Base-by-base conservation (phyloP, 2,888 invertebrate genomes). In the Synanthedon vespiformis region DNA sequence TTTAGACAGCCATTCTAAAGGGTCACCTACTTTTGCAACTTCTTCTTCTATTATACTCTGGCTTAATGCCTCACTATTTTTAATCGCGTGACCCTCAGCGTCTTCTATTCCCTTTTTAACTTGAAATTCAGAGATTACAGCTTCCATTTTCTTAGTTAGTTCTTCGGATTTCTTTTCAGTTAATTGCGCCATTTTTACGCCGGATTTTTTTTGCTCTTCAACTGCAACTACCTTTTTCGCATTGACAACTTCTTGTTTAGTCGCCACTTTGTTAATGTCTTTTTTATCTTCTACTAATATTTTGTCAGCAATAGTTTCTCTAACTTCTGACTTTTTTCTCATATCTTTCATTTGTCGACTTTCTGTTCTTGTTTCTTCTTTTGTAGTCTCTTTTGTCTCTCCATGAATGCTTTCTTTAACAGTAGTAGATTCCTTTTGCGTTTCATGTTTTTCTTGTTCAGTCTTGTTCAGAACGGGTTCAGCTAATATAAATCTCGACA, bases 71-170 rank as follows among this genome's bases (percentile, higher is more conserved):
- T 75, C 67, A 53, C 69, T 68, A 40, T 59, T 63, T 50, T 64
- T 62, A 54, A 65, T 54, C 47, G 55, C 49, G 48, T 55, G 55
- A 13, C 58, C 59, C 10, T 58, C 58, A 50, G 47, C 16, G 52
- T 64, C 67, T 57, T 75, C 78, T 48, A 70, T 68, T 2, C 73
- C 74, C 10, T 78, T 64, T 59, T 79, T 77, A 6, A 63, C 70
- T 59, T 84, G 72, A 58, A 85, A 82, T 60, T 87, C 86, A 0
- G 79, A 68, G 49, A 86, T 80, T 0, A 87, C 82, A 40, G 78
- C 73, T 41, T 76, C 77, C 74, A 87, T 78, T 65, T 69, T 84
- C 18, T 75, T 63, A 5, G 78, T 81, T 1, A 86, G 56, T 48
- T 84, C 83, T 57, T 71, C 69, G 0, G 83, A 70, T 58, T 78